Evolutionary conservation across 2,797 vertebrate genomes (phyloP).

Genomic region (Enteromius argenteus): DNA sequence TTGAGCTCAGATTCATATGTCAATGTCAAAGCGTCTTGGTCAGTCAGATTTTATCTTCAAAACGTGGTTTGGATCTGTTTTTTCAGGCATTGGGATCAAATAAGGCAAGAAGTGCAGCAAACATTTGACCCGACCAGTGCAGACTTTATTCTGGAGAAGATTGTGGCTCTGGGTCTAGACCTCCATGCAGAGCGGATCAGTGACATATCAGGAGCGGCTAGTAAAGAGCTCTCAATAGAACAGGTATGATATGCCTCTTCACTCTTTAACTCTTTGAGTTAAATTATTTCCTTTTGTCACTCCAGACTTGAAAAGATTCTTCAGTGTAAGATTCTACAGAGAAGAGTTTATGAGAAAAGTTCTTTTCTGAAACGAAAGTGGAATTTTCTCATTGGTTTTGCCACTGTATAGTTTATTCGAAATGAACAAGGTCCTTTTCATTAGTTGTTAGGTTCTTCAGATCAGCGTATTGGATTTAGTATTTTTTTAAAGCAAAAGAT

Average conservation of each 20-base stretch:
- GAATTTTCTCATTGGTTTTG: not conserved
- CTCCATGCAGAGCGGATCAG: conserved; percentile 79
- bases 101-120: conserved; percentile 80
- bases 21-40: not conserved
- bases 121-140: conserved; percentile 80
- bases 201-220: conserved; percentile 85
- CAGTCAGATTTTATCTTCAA: not conserved
- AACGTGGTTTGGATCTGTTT: not conserved
- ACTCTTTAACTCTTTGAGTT: conserved; percentile 1
- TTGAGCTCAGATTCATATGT: conserved; percentile 18
- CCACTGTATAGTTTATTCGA: not conserved
- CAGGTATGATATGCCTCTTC: conserved; percentile 72
- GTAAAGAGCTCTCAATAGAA: conserved; percentile 89
- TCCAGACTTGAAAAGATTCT: not conserved
- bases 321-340: not conserved
- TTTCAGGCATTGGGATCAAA: conserved; percentile 87
- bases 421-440: not conserved
- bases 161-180: conserved; percentile 83
- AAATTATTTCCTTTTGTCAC: conserved; percentile 11
- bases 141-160: conserved; percentile 84
- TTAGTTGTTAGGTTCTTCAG: not conserved
- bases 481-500: not conserved
- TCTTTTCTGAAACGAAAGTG: not conserved
- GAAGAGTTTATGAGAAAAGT: not conserved
- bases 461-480: not conserved